Evolutionary conservation across 2,113 vertebrate genomes (phyloP).

Genomic region (Serilophus lunatus): DNA sequence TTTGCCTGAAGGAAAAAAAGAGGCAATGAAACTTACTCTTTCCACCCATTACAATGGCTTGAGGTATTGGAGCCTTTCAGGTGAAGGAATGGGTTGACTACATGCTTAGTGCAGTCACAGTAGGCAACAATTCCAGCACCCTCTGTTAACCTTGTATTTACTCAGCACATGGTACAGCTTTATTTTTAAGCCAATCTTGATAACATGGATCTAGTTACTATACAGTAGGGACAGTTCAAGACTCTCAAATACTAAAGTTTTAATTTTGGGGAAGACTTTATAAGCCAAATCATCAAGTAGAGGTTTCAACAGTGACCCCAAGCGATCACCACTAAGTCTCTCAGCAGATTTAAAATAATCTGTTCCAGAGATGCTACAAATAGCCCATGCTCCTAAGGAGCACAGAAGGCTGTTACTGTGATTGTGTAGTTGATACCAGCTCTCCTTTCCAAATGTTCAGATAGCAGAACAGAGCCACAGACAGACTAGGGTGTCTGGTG

Average conservation of each 20-base stretch:
- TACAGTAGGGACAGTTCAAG: not conserved
- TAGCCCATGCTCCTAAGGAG: not conserved
- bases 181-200: not conserved
- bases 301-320: not conserved
- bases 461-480: not conserved
- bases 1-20: conserved; percentile 79
- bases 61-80: not conserved
- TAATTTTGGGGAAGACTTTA: not conserved
- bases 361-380: conserved; percentile 35
- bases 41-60: not conserved
- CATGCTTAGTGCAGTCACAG: not conserved
- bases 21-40: not conserved
- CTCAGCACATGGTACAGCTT: not conserved
- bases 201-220: not conserved
- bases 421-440: not conserved
- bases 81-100: not conserved
- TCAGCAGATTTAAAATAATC: conserved; percentile 57
- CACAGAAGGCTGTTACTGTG: not conserved
- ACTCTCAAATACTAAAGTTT: not conserved
- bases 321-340: conserved; percentile 7
- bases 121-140: not conserved
- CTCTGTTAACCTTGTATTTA: not conserved
- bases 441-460: not conserved
- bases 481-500: not conserved
- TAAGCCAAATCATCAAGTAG: not conserved